phyloP scores from a whole-genome alignment of 1,140 invertebrate species.

The Chrysomallon squamiferum region DNA sequence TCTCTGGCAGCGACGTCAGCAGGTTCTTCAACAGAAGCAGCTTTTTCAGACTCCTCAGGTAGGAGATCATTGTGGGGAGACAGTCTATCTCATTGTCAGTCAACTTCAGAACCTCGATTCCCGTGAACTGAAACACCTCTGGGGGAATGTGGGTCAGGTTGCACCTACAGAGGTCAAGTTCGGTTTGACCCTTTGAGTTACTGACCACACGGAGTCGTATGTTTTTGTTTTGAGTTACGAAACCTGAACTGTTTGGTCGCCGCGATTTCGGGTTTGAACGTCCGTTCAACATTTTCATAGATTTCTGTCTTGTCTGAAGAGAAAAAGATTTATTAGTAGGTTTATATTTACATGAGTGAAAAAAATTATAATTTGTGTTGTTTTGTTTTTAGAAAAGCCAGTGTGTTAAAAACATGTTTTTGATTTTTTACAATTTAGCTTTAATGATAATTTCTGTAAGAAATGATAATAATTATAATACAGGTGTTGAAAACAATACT shows the following conservation, averaged over 20 bases:
- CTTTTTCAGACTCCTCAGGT: slow-evolving; percentile 40
- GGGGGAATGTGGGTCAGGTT: slow-evolving; percentile 38
- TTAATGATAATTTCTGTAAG: too few relatives aligned
- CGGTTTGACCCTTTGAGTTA: slow-evolving; percentile 42
- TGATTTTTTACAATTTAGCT: too few relatives aligned
- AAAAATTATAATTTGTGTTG: too few relatives aligned
- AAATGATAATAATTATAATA: too few relatives aligned
- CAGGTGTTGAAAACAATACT: too few relatives aligned
- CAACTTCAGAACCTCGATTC: slow-evolving; percentile 49
- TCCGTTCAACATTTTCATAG: too few relatives aligned
- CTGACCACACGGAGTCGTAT: slow-evolving; percentile 27
- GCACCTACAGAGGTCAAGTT: slow-evolving; percentile 46
- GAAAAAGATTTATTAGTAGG: not conserved
- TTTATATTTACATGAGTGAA: too few relatives aligned
- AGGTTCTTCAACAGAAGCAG: slow-evolving; percentile 47
- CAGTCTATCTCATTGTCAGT: slow-evolving; percentile 47
- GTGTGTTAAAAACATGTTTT: too few relatives aligned
- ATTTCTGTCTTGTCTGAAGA: too few relatives aligned
- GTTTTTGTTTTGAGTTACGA: not conserved
- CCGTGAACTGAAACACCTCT: slow-evolving; percentile 44
- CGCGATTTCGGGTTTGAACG: too few relatives aligned
- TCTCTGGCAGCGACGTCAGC: slow-evolving; percentile 47
- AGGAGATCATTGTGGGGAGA: slow-evolving; percentile 42
- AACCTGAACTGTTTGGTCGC: too few relatives aligned
- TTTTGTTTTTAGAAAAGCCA: too few relatives aligned